Evolutionary conservation across 2,888 invertebrate genomes (phyloP).

Genomic region (Campoplex capitator): DNA sequence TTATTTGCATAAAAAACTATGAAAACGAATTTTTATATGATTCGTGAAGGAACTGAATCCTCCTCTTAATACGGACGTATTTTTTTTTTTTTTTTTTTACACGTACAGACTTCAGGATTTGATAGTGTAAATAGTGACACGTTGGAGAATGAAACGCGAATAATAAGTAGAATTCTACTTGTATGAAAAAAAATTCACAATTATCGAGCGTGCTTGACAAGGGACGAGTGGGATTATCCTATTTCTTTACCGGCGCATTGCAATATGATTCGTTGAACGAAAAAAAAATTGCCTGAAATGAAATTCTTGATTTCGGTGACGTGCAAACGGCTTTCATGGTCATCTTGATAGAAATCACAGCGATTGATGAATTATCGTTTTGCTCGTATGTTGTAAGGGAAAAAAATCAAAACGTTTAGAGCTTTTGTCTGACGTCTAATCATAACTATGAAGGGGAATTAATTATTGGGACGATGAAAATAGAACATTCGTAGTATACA

Average conservation of each 20-base stretch:
- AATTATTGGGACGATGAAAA: background rate
- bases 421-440: background rate
- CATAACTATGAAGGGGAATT: background rate
- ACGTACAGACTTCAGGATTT: background rate
- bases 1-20: background rate
- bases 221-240: background rate
- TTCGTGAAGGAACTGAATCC: slow-evolving; percentile 12
- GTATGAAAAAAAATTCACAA: slow-evolving; percentile 48
- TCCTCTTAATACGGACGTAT: background rate
- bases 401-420: background rate
- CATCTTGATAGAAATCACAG: background rate
- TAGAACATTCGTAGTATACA: background rate
- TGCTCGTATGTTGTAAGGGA: background rate
- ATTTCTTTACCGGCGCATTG: slow-evolving; percentile 52
- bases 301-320: slow-evolving; percentile 62
- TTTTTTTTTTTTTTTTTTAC: too few relatives aligned
- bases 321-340: background rate
- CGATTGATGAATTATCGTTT: background rate
- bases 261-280: slow-evolving; percentile 32
- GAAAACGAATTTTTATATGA: slow-evolving; percentile 3
- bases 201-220: slow-evolving; percentile 46
- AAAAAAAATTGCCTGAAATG: slow-evolving; percentile 63
- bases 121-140: background rate
- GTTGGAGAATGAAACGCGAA: slow-evolving; percentile 13
- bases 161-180: slow-evolving; percentile 22